Base-by-base conservation (phyloP, 1,140 invertebrate genomes). In the Parapsyche elsis region DNA sequence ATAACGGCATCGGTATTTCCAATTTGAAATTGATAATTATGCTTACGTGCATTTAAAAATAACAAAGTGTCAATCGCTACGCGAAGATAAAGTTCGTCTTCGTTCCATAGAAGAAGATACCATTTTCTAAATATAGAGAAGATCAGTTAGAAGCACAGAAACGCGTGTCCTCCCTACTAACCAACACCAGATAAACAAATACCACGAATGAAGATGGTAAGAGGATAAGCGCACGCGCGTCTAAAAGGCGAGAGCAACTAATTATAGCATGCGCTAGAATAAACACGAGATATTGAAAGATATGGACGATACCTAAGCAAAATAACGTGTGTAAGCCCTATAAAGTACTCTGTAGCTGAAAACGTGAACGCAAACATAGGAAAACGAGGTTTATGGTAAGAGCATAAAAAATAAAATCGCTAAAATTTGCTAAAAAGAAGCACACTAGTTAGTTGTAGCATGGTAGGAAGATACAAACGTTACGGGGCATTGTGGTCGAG, bases 191-290 rank as follows among this genome's bases (percentile, higher is more conserved):
- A 67, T 67, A 67, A 67, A 67, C 64, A 67, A 67, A 67, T 30
- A 67, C 64, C 21, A 67, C 21, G 24, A 53, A 67, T 23, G 64
- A 24, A 67, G 64, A 67, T 67, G 21, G 21, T 67, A 26, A 26
- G 64, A 67, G 64, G 64, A 67, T 67, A 67, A 67, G 64, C 64
- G 21, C 19, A 24, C 21, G 64, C 64, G 49, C 16, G 30, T 53
- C 49, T 14, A 16, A 53, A 67, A 67, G 64, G 64, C 64, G 64
- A 67, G 64, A 67, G 64, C 10, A 30, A 67, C 64, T 67, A 67
- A 67, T 67, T 67, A 67, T 67, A 67, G 64, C 23, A 67, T 67
- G 64, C 64, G 64, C 64, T 67, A 19, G 64, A 67, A 24, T 67
- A 67, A 67, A 67, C 64, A 67, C 24, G 9, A 26, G 24, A 24